Evolutionary conservation across 2,113 vertebrate species (phyloP).

Genomic region (Lates calcarifer): DNA sequence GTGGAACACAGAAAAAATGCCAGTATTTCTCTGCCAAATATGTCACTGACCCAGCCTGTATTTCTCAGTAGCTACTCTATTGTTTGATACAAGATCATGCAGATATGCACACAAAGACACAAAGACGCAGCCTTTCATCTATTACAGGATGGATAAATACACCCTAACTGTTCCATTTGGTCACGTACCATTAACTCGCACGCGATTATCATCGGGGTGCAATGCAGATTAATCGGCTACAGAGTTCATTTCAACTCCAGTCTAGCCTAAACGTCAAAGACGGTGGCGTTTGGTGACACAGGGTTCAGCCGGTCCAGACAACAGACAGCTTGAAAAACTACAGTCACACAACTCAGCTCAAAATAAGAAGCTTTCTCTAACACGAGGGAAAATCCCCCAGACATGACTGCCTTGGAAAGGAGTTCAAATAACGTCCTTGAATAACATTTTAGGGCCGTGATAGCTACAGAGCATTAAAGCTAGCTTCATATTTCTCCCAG

Average conservation of each 20-base stretch:
- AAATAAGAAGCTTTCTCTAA: constrained; percentile 75
- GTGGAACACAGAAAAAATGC: constrained; percentile 10
- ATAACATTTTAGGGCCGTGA: constrained; percentile 12
- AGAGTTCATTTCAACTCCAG: constrained; percentile 23
- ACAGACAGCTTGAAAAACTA: constrained; percentile 23
- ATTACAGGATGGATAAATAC: constrained; percentile 19
- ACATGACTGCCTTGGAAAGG: constrained; percentile 46
- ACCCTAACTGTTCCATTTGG: constrained; percentile 3
- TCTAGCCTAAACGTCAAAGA: constrained; percentile 25
- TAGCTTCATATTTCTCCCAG: not conserved
- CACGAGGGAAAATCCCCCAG: constrained; percentile 53
- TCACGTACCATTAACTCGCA: constrained; percentile 25
- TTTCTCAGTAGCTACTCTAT: constrained; percentile 39
- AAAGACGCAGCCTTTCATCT: constrained; percentile 40
- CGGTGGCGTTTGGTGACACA: not conserved
- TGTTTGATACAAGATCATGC: constrained; percentile 38
- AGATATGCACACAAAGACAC: constrained; percentile 31
- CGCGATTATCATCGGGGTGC: constrained; percentile 9
- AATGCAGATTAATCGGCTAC: not conserved
- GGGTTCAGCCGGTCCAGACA: constrained; percentile 56
- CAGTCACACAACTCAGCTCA: constrained; percentile 76
- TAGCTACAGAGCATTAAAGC: not conserved
- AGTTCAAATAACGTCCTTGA: constrained; percentile 11
- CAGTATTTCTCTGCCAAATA: constrained; percentile 17
- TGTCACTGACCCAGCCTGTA: constrained; percentile 30